Evolutionary conservation across 2,797 vertebrate genomes (phyloP), one percentile per base, ranked within the genome.

Genomic region (Cephalopachus bancanus): DNA sequence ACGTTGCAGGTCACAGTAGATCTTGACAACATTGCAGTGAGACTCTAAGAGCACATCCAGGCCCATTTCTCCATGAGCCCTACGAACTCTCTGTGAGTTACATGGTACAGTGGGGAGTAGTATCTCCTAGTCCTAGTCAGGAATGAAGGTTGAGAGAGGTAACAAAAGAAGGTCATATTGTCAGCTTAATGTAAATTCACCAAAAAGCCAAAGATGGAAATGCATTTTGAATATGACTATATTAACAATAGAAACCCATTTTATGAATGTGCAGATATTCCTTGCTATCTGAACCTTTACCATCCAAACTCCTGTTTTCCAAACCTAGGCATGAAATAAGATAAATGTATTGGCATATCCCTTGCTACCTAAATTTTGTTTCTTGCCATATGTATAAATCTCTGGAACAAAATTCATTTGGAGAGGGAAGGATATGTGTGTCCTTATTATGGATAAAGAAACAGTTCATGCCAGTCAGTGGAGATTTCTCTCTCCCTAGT

Each of bases 331-430:
- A 62, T 75, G 44, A 53, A 60, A 33, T 57, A 55, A 19, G 44
- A 72, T 62, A 72, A 80, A 7, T 24, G 37, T 60, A 64, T 37
- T 37, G 55, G 62, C 19, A 37, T 1, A 59, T 37, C 7, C 0
- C 62, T 79, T 33, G 53, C 30, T 71, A 16, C 72, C 55, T n/a
- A 30, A 72, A 80, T 9, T 57, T 55, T 15, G 49, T 44, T 44
- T 37, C 24, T 37, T 62, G 12, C 9, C 53, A 11, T 33, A 9
- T 22, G 81, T 15, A 49, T 22, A 9, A 4, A 17, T 80, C n/a
- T 93, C 57, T 64, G 65, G 19, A 87, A 62, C 9, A n/a, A 53
- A 87, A 88, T 24, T 24, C 24, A 80, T 88, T 37, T 88, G 55
- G 55, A 72, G 57, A 30, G 6, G 0, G 44, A 64, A 22, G 14